phyloP scores from a whole-genome alignment of 2,888 invertebrate species.

The Caenorhabditis drosophilae region DNA sequence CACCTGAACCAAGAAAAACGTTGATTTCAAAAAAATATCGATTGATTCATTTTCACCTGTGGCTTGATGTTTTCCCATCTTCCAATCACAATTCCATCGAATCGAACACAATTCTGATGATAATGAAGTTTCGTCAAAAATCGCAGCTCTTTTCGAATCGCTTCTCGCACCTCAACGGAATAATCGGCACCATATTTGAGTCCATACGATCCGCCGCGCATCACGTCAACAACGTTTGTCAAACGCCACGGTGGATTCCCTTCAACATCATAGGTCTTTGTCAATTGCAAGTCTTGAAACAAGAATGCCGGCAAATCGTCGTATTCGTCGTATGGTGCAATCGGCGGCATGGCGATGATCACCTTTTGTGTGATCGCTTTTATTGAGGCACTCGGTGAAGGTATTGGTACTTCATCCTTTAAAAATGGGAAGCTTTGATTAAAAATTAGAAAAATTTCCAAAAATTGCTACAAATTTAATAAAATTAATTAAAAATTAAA shows the following conservation, averaged over 20 bases:
- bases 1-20: conserved; percentile 15
- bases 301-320: conserved; percentile 8
- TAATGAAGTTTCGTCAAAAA: conserved; percentile 10
- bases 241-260: conserved; percentile 19
- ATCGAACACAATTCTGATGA: conserved; percentile 24
- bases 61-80: too few species aligned
- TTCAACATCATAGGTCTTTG: conserved; percentile 7
- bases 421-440: background rate
- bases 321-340: conserved; percentile 16
- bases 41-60: too few species aligned
- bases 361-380: background rate
- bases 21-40: too few species aligned
- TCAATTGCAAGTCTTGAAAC: conserved; percentile 21
- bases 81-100: conserved; percentile 18
- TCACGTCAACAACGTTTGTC: conserved; percentile 12
- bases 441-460: conserved; percentile 1
- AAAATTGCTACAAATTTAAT: conserved; percentile 7
- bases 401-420: background rate
- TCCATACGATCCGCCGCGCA: conserved; percentile 6
- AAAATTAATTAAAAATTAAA: conserved; percentile 5
- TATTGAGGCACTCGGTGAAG: conserved; percentile 5
- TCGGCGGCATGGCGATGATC: conserved; percentile 11
- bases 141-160: conserved; percentile 20
- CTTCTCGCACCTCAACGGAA: conserved; percentile 9
- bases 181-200: conserved; percentile 20